Evolutionary conservation across 1,140 invertebrate genomes (phyloP), one percentile per base, ranked within the genome.

Genomic region (Spodoptera frugiperda): DNA sequence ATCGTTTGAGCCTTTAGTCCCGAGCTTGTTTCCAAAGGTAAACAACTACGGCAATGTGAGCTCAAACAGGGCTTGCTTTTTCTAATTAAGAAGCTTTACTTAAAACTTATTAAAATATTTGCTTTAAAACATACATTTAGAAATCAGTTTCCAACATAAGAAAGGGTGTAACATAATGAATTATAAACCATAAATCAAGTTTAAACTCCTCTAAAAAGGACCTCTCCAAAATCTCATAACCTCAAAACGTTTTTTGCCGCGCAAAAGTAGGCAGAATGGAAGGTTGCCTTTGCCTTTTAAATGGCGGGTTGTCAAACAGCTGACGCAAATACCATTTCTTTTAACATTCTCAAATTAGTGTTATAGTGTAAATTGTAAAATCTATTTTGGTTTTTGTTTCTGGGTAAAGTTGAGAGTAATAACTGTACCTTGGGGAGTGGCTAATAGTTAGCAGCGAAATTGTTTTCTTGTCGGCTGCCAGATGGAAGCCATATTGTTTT

Each of bases 401-500:
- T 25, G 25, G 25, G 25, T 25, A 25, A 39, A 39, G 21, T 30
- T 33, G 46, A 49, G 77, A 74, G 15, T 46, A 19, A 21, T 57
- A 72, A 72, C 53, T 51, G 10, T 57, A 15, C 71, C 19, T 73
- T 33, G 33, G 72, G 72, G 72, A 65, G 25, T 51, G 19, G 49
- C 46, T 53, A 75, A 65, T 65, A 39, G 72, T 76, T 72, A 57
- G 73, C n/a, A 19, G 54, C 46, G 71, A 79, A 81, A 83, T 83
- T 81, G 79, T 79, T 83, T 81, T 79, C 82, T 78, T 73, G 76
- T 78, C 78, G 77, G 70, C 30, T 65, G 73, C 49, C 80, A 83
- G 84, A 85, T 82, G 84, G 48, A 46, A 53, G 76, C 78, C 59
- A 80, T 83, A 85, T 82, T 85, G 80, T 80, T 80, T 80, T 76